Conservation (phyloP, 1,140 invertebrate species). For the Lucilia cuprina region DNA sequence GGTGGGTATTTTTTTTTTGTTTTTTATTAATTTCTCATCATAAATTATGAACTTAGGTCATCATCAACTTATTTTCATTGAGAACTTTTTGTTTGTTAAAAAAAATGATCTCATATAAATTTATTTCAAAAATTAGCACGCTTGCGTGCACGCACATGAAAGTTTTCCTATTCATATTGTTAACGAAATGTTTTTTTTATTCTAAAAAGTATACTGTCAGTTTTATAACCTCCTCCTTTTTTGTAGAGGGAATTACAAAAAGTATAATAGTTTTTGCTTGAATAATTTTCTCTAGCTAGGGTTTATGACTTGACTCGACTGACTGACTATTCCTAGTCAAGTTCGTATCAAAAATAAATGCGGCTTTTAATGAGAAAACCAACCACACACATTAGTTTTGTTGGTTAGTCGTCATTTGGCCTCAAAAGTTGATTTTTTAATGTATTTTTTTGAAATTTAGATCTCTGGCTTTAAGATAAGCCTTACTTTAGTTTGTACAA, state of each 20-base stretch:
- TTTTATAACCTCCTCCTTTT: neutral
- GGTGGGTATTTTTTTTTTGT: slow-evolving; percentile 65
- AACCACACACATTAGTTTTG: neutral
- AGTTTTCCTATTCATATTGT: neutral
- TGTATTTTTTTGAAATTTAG: neutral
- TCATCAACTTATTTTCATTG: neutral
- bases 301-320: neutral
- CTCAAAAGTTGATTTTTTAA: neutral
- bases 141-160: neutral
- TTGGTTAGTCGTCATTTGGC: neutral
- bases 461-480: slow-evolving; percentile 13
- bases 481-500: neutral
- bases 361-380: slow-evolving; percentile 23
- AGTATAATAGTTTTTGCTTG: neutral
- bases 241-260: too few relatives aligned
- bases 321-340: neutral
- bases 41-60: neutral
- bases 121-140: neutral
- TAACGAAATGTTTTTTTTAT: neutral
- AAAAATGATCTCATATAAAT: slow-evolving; percentile 22
- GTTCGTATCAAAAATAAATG: slow-evolving; percentile 21
- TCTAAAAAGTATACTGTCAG: neutral
- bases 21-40: neutral
- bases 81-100: neutral
- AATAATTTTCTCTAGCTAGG: neutral